Evolutionary conservation across 2,113 vertebrate species (phyloP).

Genomic region (Colistium nudipinnis): DNA sequence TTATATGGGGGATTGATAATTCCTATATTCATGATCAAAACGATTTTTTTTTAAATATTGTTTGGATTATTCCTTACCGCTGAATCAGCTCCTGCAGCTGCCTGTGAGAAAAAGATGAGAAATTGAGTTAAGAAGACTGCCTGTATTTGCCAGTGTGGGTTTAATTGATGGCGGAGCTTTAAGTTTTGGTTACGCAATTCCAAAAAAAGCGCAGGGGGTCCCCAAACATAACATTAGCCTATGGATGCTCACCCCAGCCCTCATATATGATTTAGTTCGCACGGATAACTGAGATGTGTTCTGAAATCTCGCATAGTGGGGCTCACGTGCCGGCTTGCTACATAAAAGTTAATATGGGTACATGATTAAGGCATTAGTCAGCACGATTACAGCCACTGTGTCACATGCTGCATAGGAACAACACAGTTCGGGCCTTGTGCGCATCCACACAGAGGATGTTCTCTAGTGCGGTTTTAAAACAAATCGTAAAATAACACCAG

Average conservation of each 20-base stretch:
- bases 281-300: background rate
- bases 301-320: background rate
- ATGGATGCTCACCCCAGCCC: constrained; percentile 5
- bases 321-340: background rate
- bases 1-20: background rate
- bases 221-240: constrained; percentile 9
- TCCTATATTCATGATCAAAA: background rate
- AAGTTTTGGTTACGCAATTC: constrained; percentile 37
- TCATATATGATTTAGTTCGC: constrained; percentile 13
- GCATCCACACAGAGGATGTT: no score
- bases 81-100: constrained; percentile 60
- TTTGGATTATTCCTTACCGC: constrained; percentile 69
- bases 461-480: no score
- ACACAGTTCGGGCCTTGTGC: no score
- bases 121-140: background rate
- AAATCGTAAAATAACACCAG: no score
- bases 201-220: constrained; percentile 50
- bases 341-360: no score
- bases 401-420: no score
- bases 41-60: no score
- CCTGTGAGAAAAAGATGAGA: constrained; percentile 39
- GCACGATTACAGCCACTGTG: no score
- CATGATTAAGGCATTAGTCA: no score
- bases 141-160: background rate
- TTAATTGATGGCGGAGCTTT: constrained; percentile 4